Base-by-base conservation (phyloP, 1,140 invertebrate genomes). In the Drosophila pseudoananassae region DNA sequence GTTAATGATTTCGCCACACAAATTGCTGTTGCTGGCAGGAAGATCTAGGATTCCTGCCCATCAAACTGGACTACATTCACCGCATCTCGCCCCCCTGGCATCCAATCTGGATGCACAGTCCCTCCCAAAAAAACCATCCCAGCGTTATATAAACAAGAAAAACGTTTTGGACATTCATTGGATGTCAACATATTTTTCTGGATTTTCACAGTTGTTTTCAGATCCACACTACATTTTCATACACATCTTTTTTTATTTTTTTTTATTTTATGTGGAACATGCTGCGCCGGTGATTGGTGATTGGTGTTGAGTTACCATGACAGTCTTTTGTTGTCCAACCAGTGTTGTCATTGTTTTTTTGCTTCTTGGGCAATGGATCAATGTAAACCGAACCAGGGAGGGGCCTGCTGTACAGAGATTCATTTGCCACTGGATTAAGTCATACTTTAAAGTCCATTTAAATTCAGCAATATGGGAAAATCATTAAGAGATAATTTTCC, bases 111-210 rank as follows among this genome's bases (percentile, higher is more conserved):
- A 10, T 9, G 61, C 43, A 20, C 15, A 54, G 6, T 31, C 50
- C 65, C 47, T 50, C 50, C 61, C 61, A 69, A 68, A 69, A 68
- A 57, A 14, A 40, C 25, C 61, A 40, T 23, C 17, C 10, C 61
- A 52, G 12, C 15, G 12, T 43, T 17, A n/a, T 31, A 55, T 46
- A 46, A 66, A 66, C 61, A 63, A 64, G 50, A 47, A 69, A 69
- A 69, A 56, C 65, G 25, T 40, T 69, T 58, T 38, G 79, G 59
- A 79, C 69, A 85, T 82, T 85, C 74, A 85, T 85, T 87, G 60
- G 79, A 85, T 85, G 81, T 85, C 81, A 81, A 87, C 78, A 80
- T 84, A 85, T 75, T 85, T 84, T 61, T 72, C 69, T 72, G 49
- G 36, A 63, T 40, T 73, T 69, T 51, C 36, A 36, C 47, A 14